These are phyloP conservation scores for Diaprepes abbreviatus DNA, from an alignment of 2,888 invertebrate genomes.

Conservation along the genomic window DNA sequence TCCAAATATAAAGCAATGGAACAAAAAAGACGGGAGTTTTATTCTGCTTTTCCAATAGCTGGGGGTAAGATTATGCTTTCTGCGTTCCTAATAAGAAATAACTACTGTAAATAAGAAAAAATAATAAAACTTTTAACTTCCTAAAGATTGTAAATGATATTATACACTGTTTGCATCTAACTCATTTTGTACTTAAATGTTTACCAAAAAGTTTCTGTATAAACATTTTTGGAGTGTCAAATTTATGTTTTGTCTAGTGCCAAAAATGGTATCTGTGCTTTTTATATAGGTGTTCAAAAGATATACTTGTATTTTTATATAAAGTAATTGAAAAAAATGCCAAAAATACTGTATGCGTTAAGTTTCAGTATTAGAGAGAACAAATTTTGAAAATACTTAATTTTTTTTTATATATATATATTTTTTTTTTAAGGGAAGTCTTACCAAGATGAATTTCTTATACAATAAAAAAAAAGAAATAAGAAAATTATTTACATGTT, in stretches of 20 bases:
- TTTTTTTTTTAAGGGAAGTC: no score
- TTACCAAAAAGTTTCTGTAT: slow-evolving; percentile 1
- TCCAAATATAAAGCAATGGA: no score
- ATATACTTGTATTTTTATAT: slow-evolving; percentile 38
- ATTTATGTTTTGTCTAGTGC: slow-evolving; percentile 37
- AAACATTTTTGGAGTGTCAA: slow-evolving; percentile 9
- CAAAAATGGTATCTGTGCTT: slow-evolving; percentile 44
- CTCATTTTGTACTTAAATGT: slow-evolving; percentile 10
- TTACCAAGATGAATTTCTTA: no score
- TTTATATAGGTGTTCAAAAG: slow-evolving; percentile 33
- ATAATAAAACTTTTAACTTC: neutral
- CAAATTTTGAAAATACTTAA: no score
- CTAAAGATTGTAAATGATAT: neutral
- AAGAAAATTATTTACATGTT: no score
- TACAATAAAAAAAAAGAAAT: no score
- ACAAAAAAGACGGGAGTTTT: no score
- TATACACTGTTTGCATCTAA: neutral
- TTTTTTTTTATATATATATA: no score
- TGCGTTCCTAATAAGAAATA: no score
- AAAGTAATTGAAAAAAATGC: slow-evolving; percentile 32
- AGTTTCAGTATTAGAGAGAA: neutral
- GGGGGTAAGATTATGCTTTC: no score
- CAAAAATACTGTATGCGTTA: slow-evolving; percentile 15
- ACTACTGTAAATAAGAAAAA: neutral
- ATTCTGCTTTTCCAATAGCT: no score